Percentiles rank a stretch among this genome's conserved stretches.
phyloP scores from a whole-genome alignment of 2,888 invertebrate genomes.

The Troilus luridus region DNA sequence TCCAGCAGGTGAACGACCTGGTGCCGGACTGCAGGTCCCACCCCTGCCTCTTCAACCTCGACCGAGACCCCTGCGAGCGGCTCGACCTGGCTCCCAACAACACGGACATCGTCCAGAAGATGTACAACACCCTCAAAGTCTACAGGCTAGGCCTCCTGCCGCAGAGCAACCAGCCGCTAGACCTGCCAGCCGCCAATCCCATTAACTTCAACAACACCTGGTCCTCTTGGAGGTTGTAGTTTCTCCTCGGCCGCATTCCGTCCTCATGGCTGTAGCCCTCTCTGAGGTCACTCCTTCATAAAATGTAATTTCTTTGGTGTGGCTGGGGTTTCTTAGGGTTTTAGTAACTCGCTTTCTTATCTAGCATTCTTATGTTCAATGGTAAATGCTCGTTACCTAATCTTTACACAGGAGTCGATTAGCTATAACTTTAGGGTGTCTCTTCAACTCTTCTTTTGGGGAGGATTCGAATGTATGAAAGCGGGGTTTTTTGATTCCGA shows the following conservation, averaged over 20 bases:
- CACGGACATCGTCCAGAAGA: constrained; percentile 72
- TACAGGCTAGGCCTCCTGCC: constrained; percentile 74
- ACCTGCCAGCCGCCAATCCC: constrained; percentile 77
- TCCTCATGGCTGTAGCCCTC: not conserved
- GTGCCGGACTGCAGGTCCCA: constrained; percentile 73
- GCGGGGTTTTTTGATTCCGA: not conserved
- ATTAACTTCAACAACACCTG: constrained; percentile 80
- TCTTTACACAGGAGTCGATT: not conserved
- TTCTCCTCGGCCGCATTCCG: not conserved
- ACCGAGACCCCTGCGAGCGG: constrained; percentile 84
- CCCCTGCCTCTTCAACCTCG: constrained; percentile 81
- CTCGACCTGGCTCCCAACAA: constrained; percentile 74
- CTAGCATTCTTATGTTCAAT: not conserved
- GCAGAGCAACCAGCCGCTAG: constrained; percentile 72
- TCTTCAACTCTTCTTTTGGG: not conserved
- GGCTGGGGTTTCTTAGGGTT: not conserved
- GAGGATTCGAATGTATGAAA: not conserved
- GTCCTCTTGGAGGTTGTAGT: constrained; percentile 74
- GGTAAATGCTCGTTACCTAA: not conserved
- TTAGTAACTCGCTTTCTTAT: not conserved
- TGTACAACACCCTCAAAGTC: constrained; percentile 71
- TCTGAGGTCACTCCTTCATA: not conserved
- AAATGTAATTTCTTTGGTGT: not conserved
- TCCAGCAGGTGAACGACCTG: constrained; percentile 60
- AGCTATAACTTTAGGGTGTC: not conserved